phyloP scores from a whole-genome alignment of 53 echinoderm and acorn worm species.

The Arbacia lixula region DNA sequence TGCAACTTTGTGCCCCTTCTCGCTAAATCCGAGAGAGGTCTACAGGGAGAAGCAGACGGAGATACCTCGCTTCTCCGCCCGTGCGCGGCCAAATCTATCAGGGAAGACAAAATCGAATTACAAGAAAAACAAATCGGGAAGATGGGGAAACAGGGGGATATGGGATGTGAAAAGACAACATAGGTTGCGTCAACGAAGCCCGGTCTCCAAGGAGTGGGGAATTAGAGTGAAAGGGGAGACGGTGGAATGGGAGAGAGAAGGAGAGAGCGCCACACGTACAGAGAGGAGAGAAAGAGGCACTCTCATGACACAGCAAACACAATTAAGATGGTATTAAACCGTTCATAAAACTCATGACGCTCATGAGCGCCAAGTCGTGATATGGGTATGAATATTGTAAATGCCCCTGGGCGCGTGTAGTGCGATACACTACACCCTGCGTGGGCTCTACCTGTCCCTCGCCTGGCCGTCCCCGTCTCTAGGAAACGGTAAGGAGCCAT shows the following conservation, averaged over 20 bases:
- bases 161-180: conserved; percentile 61
- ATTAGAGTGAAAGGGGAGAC: conserved; percentile 23
- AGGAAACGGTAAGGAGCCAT: too few relatives aligned
- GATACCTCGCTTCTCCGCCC: conserved; percentile 22
- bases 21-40: conserved; percentile 33
- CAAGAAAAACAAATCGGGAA: conserved; percentile 50
- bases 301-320: conserved; percentile 41
- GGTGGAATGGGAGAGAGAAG: conserved; percentile 5
- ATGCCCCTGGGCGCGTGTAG: conserved; percentile 19
- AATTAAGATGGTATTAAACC: conserved; percentile 61
- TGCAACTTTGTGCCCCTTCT: conserved; percentile 21
- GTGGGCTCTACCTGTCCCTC: too few relatives aligned
- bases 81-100: conserved; percentile 36
- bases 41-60: conserved; percentile 11
- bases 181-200: conserved; percentile 38
- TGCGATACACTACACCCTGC: conserved; percentile 2
- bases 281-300: conserved; percentile 12
- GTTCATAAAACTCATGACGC: conserved; percentile 45
- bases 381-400: conserved; percentile 51
- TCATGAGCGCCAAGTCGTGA: background rate
- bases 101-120: conserved; percentile 47
- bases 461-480: too few relatives aligned
- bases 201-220: conserved; percentile 34
- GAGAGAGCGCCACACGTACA: too few relatives aligned
- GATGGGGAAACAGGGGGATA: background rate